phyloP scores from a whole-genome alignment of 2,797 vertebrate genomes.

The Champsocephalus gunnari region DNA sequence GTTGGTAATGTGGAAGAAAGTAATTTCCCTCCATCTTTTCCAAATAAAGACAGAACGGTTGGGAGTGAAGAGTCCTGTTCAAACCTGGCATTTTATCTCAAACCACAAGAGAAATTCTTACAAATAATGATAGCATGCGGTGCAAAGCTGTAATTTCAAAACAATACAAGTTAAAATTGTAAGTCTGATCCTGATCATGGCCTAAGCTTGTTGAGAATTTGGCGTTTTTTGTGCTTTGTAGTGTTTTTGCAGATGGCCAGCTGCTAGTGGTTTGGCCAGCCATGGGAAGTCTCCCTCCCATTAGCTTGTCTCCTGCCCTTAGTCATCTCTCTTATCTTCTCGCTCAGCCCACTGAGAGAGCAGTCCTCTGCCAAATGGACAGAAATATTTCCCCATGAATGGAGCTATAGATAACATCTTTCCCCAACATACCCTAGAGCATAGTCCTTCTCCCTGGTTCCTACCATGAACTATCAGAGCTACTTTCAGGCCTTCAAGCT shows the following conservation, averaged over 20 bases:
- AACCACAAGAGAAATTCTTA: conserved; percentile 41
- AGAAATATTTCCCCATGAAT: conserved; percentile 78
- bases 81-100: conserved; percentile 37
- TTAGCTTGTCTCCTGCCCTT: conserved; percentile 81
- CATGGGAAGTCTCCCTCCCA: conserved; percentile 78
- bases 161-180: conserved; percentile 17
- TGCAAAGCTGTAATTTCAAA: conserved; percentile 23
- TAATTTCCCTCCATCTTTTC: conserved; percentile 13
- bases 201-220: conserved; percentile 58
- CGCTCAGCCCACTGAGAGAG: conserved; percentile 56
- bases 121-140: conserved; percentile 21
- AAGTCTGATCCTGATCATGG: conserved; percentile 43
- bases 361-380: conserved; percentile 63
- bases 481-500: conserved; percentile 54
- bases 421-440: conserved; percentile 68
- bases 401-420: conserved; percentile 75
- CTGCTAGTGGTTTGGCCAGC: conserved; percentile 72
- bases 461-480: conserved; percentile 55
- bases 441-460: conserved; percentile 45
- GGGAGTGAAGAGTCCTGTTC: conserved; percentile 6
- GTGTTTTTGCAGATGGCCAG: conserved; percentile 84
- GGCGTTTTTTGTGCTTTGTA: conserved; percentile 65
- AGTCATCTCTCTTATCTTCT: conserved; percentile 81
- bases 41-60: conserved; percentile 27
- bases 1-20: conserved; percentile 1